These are phyloP conservation scores for Lutraria lutraria DNA, from an alignment of 2,888 invertebrate species.

Conservation along the genomic window DNA sequence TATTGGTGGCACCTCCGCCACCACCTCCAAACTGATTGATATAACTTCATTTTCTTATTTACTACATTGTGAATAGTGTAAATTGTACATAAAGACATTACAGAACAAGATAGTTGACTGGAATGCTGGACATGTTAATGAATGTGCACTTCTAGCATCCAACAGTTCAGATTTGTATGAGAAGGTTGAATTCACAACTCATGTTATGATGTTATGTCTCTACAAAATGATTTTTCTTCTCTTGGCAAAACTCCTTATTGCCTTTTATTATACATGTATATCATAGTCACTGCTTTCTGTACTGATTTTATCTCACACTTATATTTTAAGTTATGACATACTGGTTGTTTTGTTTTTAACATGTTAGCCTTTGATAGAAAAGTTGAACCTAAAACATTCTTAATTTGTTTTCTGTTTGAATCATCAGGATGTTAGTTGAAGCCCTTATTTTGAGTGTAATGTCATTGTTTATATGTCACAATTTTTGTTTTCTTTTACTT, in stretches of 20 bases:
- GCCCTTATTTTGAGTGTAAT: too few species aligned
- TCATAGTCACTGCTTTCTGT: too few species aligned
- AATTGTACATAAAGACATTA: not conserved
- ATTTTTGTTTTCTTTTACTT: too few species aligned
- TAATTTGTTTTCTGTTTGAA: too few species aligned
- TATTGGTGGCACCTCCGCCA: constrained; percentile 79
- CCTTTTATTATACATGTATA: too few species aligned
- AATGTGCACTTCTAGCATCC: not conserved
- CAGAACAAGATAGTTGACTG: not conserved
- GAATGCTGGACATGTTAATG: not conserved
- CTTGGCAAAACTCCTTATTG: not conserved
- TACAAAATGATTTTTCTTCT: not conserved
- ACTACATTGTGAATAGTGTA: not conserved
- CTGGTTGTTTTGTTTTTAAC: too few species aligned
- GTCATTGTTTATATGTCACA: too few species aligned
- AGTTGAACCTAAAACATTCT: too few species aligned
- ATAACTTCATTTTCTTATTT: not conserved
- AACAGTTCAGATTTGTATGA: not conserved
- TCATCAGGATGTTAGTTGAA: too few species aligned
- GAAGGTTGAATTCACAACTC: not conserved
- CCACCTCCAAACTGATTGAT: constrained; percentile 73
- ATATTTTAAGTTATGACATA: too few species aligned
- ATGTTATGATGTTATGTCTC: not conserved
- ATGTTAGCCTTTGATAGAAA: too few species aligned
- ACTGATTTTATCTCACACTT: too few species aligned